phyloP scores from a whole-genome alignment of 1,140 invertebrate genomes.

The Neodiprion fabricii region DNA sequence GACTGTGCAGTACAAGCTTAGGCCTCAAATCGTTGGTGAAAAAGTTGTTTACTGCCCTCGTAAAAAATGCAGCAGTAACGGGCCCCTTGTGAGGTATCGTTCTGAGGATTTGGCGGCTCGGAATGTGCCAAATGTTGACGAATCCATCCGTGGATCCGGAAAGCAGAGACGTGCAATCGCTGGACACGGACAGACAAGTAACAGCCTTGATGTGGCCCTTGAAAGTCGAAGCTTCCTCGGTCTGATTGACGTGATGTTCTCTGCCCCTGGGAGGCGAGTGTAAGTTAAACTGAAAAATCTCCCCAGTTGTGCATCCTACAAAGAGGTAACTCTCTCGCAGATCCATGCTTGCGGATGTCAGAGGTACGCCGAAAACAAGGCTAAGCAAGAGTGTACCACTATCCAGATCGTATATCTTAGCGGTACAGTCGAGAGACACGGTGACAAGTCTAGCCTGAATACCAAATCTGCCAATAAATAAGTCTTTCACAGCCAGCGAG shows the following conservation, averaged over 20 bases:
- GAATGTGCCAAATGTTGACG: conserved; percentile 82
- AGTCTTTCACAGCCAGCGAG: conserved; percentile 77
- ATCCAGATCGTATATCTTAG: conserved; percentile 79
- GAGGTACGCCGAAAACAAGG: conserved; percentile 74
- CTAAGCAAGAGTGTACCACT: conserved; percentile 73
- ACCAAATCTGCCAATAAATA: conserved; percentile 69
- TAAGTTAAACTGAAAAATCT: conserved; percentile 73
- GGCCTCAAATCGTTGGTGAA: conserved; percentile 53
- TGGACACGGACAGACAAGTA: conserved; percentile 73
- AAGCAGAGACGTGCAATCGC: conserved; percentile 71
- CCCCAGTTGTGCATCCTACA: conserved; percentile 74
- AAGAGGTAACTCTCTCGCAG: conserved; percentile 73
- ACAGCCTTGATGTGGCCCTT: conserved; percentile 72
- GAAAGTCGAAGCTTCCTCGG: conserved; percentile 53
- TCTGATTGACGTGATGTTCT: conserved; percentile 67
- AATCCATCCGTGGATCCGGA: conserved; percentile 78
- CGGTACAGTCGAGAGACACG: conserved; percentile 81
- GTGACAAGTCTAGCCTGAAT: conserved; percentile 73
- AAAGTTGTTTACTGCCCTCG: conserved; percentile 58
- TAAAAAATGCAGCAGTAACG: conserved; percentile 74
- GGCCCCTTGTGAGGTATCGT: conserved; percentile 75
- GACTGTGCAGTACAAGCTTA: conserved; percentile 45
- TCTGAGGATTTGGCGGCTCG: conserved; percentile 73
- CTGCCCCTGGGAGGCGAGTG: conserved; percentile 69
- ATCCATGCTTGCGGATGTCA: conserved; percentile 76